Percentiles rank a stretch among this genome's conserved stretches.
Conservation (phyloP, 1,140 invertebrate species). For the Tetragonula clypearis region DNA sequence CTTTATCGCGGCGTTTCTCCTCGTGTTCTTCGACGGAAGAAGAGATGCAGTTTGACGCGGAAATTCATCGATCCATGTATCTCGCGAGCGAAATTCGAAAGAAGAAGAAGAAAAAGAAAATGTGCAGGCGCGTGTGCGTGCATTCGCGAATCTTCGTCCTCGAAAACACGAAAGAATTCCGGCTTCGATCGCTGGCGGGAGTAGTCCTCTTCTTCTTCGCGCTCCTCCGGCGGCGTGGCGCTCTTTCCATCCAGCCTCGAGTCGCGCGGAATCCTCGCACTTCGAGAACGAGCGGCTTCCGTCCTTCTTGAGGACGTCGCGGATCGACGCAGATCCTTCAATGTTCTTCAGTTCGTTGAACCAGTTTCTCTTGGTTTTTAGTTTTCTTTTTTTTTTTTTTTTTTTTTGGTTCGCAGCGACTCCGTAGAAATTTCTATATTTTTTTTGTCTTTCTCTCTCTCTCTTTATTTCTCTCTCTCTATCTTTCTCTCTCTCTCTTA, state of each 20-base stretch:
- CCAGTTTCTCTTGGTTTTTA: background rate
- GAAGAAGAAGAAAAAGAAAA: slow-evolving; percentile 2
- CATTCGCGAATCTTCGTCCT: slow-evolving; percentile 25
- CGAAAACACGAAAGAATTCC: slow-evolving; percentile 16
- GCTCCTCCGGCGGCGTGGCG: background rate
- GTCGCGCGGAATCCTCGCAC: background rate
- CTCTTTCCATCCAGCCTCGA: background rate
- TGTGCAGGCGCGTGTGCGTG: slow-evolving; percentile 32
- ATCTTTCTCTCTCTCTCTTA: background rate
- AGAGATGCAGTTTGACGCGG: background rate
- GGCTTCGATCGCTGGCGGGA: background rate
- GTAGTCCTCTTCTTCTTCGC: background rate
- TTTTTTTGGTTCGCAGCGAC: background rate
- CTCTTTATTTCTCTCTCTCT: background rate
- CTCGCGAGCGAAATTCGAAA: slow-evolving; percentile 20
- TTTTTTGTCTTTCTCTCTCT: background rate
- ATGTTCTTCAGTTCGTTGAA: background rate
- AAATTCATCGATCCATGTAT: slow-evolving; percentile 20
- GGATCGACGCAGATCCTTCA: background rate
- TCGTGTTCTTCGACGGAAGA: background rate
- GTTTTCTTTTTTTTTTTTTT: background rate
- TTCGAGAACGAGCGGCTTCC: slow-evolving; percentile 31
- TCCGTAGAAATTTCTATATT: background rate
- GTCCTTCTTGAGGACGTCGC: slow-evolving; percentile 35
- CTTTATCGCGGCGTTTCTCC: background rate